Base-by-base conservation (phyloP, 2,888 invertebrate genomes). In the Tinea semifulvella region DNA sequence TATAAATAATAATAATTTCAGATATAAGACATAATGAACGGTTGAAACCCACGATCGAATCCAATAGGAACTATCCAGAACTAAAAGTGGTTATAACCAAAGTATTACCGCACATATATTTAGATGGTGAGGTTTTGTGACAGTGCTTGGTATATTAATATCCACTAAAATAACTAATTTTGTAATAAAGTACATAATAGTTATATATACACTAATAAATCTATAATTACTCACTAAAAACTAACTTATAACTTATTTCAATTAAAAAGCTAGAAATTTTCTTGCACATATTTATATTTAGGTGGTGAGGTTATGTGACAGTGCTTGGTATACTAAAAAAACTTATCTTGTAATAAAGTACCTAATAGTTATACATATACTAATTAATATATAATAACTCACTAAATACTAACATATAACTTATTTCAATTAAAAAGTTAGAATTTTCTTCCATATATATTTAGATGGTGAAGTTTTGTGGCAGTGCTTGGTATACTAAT, bases 1-100 rank as follows among this genome's bases (percentile, higher is more conserved):
- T 6, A 25, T 25, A 10, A n/a, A n/a, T n/a, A n/a, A 35, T 16
- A 4, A 36, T 16, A 36, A 10, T 36, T 36, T 18, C 36, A 36
- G 36, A 36, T 36, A 16, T 7, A 36, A 36, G n/a, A 8, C 36
- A 6, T 16, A 18, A 18, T n/a, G 36, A 36, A 18, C 36, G 36
- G n/a, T 36, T 36, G 18, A 36, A n/a, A 18, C 2, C 36, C 63
- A 56, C 53, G 58, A 61, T 55, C 56, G 68, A 58, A 45, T 59
- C 55, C 63, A 57, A 53, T 14, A 13, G 11, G 22, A 20, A 20
- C 20, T 73, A 68, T 53, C 77, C 76, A 55, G 75, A 77, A 60
- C 63, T 79, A 65, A 75, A 74, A 73, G 61, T 76, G 46, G 77
- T 77, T 56, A 69, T 79, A 47, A 72, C 77, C 55, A 79, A 75